These are phyloP conservation scores for Glyphotaelius pellucidus DNA, from an alignment of 2,888 invertebrate genomes.

Conservation along the genomic window DNA sequence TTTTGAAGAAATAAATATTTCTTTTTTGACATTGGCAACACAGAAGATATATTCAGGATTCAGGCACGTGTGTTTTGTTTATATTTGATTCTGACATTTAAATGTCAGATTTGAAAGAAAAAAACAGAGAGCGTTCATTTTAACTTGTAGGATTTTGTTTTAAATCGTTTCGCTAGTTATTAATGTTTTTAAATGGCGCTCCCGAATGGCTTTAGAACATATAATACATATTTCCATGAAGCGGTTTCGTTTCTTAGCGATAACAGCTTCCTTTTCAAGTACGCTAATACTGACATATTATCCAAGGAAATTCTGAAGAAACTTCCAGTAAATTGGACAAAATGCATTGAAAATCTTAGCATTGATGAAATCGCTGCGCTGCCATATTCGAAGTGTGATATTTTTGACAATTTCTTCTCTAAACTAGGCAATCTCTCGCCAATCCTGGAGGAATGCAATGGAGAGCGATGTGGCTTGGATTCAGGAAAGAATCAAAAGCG, in stretches of 20 bases:
- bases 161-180: background rate
- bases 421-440: background rate
- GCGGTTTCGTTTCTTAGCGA: constrained; percentile 78
- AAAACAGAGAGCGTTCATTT: background rate
- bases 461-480: background rate
- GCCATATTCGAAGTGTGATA: background rate
- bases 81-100: background rate
- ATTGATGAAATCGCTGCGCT: constrained; percentile 67
- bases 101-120: background rate
- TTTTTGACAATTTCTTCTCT: background rate
- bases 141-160: background rate
- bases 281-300: constrained; percentile 82
- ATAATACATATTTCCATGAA: constrained; percentile 77
- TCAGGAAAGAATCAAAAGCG: background rate
- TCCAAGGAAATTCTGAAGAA: constrained; percentile 75
- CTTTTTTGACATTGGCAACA: background rate
- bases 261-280: constrained; percentile 81
- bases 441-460: background rate
- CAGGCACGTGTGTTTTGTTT: background rate
- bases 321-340: constrained; percentile 26
- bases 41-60: background rate
- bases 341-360: background rate
- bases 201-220: constrained; percentile 56
- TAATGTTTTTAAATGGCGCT: constrained; percentile 63
- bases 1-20: too few species aligned